Conservation (phyloP, 1,140 invertebrate genomes). For the Macrobrachium nipponense region DNA sequence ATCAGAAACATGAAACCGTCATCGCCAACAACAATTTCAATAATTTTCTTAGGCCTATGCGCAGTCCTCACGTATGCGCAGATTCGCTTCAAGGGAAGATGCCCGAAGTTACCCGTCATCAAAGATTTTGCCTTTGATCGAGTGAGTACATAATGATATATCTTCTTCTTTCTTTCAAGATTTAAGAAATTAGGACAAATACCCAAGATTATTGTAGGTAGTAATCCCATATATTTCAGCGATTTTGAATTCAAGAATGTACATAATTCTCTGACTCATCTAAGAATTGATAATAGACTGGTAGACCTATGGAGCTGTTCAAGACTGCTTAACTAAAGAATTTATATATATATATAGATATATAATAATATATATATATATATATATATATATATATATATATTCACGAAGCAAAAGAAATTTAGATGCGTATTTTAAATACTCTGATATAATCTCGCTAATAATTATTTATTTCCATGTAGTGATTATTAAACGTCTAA, state of each 20-base stretch:
- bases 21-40: no score
- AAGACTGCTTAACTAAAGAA: no score
- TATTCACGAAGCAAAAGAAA: no score
- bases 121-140: constrained; percentile 52
- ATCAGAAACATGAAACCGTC: no score
- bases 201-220: not conserved
- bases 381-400: constrained; percentile 9
- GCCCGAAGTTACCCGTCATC: constrained; percentile 54
- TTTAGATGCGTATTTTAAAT: constrained; percentile 10
- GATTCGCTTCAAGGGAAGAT: constrained; percentile 35
- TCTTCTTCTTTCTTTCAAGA: not conserved
- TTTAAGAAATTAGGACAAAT: not conserved
- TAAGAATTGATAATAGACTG: no score
- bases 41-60: not conserved
- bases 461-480: no score
- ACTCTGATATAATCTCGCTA: no score
- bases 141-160: constrained; percentile 23
- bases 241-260: no score
- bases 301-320: no score
- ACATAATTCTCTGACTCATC: no score
- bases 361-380: not conserved
- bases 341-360: not conserved
- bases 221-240: no score
- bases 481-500: not conserved
- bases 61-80: constrained; percentile 17